Base-by-base conservation (phyloP, 2,797 vertebrate genomes). In the Microchirus variegatus region DNA sequence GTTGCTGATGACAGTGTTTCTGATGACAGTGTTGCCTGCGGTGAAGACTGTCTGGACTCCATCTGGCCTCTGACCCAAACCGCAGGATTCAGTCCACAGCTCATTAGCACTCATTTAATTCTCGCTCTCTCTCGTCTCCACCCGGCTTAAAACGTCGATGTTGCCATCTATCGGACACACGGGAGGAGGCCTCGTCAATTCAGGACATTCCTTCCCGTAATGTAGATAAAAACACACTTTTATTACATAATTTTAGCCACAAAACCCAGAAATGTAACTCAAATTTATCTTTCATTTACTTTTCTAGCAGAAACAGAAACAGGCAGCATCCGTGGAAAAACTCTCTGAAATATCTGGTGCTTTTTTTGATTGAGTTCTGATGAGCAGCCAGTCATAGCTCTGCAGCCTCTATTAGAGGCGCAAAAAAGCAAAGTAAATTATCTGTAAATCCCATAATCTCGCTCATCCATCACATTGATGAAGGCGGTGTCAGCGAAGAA, bases 141-240 rank as follows among this genome's bases (percentile, higher is more conserved):
- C 13, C 15, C n/a, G 46, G 45, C 60, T 50, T 38, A 37, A 17
- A 37, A 80, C 54, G 69, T 66, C 73, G 51, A 75, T 86, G 73
- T 87, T 84, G 85, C 85, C 86, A 85, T 86, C 87, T 91, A 81
- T 83, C 75, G 88, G 87, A 77, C 59, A 48, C 26, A 61, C 13
- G 48, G 40, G 17, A 31, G 7, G 31, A 59, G 46, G 54, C 69
- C 48, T 59, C 16, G 56, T 44, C 52, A 64, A 71, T 56, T n/a
- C 16, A 47, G 22, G 35, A 41, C 15, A 16, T 67, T 43, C 36
- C 6, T 15, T 15, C 12, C 15, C 41, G 9, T 22, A 10, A 12
- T 18, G 14, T 10, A 44, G 47, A 1, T n/a, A 57, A 51, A 46
- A 18, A 3, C 17, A 9, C 8, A 9, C 41, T 61, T 57, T 18